Base-by-base conservation (phyloP, 2,888 invertebrate species). In the Cosmia trapezina region DNA sequence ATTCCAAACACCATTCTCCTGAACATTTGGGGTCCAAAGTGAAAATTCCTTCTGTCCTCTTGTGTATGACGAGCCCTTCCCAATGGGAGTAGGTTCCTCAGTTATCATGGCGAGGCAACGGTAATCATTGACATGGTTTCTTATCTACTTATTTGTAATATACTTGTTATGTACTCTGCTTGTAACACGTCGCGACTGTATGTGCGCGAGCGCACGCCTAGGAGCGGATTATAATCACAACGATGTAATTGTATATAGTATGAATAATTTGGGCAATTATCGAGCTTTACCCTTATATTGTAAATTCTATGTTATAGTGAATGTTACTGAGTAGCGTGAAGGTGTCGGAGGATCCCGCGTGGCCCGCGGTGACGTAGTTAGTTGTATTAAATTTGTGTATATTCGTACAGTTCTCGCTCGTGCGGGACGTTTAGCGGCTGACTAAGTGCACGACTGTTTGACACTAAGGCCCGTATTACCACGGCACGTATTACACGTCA, bases 231-330 rank as follows among this genome's bases (percentile, higher is more conserved):
- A 49, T 65, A 59, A 62, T 80, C 70, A 78, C 86, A 68, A 78
- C 73, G 69, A 57, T 75, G 49, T 64, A 61, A 63, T 53, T 85
- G 74, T 85, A 86, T 73, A 81, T 86, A 86, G 56, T 76, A 74
- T 67, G 17, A 78, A 79, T 86, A 54, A 75, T 84, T 85, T 79
- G 86, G 78, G 77, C 83, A 86, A 86, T 85, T 85, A 85, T 83
- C 77, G 86, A 85, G 85, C 85, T 85, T 85, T 85, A 87, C 73
- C 67, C 59, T 66, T 78, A 33, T 74, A 77, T 76, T 74, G 83
- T 86, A 76, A 54, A 86, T 82, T 82, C 37, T 74, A 73, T 74
- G 73, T 80, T 68, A 63, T 83, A 78, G 70, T 72, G 43, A 85
- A 78, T 72, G 68, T 69, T 76, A 69, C 73, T 68, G 63, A 60